phyloP scores from a whole-genome alignment of 2,888 invertebrate species.

The Colletes collaris region DNA sequence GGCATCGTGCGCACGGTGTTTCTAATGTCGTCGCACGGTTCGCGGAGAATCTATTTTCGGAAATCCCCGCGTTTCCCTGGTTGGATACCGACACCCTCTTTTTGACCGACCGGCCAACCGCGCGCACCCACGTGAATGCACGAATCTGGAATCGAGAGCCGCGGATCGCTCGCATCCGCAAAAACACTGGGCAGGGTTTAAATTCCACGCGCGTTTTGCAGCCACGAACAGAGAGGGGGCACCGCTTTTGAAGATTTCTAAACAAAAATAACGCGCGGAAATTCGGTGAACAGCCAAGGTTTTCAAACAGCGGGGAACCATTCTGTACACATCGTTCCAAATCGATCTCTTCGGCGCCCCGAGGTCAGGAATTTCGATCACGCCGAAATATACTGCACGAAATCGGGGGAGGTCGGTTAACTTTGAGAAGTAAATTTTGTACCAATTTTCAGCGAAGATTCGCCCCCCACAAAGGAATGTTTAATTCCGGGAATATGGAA shows the following conservation, averaged over 20 bases:
- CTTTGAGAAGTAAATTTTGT: too few relatives aligned
- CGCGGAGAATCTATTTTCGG: constrained; percentile 63
- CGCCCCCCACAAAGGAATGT: too few relatives aligned
- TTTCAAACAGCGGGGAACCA: too few relatives aligned
- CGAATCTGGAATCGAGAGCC: constrained; percentile 24
- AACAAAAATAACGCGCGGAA: neutral
- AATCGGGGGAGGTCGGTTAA: too few relatives aligned
- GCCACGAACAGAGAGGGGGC: too few relatives aligned
- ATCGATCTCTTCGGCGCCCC: too few relatives aligned
- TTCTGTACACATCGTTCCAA: too few relatives aligned
- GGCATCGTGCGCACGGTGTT: constrained; percentile 55
- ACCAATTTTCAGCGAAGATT: too few relatives aligned
- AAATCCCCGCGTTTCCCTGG: constrained; percentile 54
- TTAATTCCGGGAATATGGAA: too few relatives aligned
- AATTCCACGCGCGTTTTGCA: neutral
- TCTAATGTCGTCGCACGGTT: constrained; percentile 54
- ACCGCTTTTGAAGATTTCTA: neutral
- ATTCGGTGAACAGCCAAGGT: too few relatives aligned
- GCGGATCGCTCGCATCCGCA: constrained; percentile 5
- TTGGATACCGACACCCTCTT: constrained; percentile 58
- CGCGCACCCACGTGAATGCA: constrained; percentile 55
- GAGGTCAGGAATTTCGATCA: too few relatives aligned
- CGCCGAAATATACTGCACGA: too few relatives aligned
- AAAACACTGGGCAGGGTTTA: neutral
- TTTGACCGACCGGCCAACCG: constrained; percentile 45